These are phyloP conservation scores for Acanthopagrus latus DNA, from an alignment of 2,797 vertebrate genomes.

Conservation along the genomic window DNA sequence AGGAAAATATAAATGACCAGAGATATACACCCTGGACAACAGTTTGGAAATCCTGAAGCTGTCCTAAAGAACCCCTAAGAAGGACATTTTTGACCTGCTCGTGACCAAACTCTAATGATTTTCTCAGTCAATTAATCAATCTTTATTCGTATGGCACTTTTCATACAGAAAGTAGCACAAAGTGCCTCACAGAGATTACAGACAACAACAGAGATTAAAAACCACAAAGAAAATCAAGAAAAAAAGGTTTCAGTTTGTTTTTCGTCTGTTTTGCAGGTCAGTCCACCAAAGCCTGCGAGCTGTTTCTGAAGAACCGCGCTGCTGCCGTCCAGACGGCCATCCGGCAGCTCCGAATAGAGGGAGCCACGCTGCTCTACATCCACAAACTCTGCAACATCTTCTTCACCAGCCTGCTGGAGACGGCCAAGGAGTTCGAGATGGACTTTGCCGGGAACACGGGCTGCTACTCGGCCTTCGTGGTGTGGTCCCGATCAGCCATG, in stretches of 20 bases:
- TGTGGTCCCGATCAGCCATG: slow-evolving; percentile 95
- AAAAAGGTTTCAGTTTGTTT: neutral
- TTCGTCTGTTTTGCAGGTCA: slow-evolving; percentile 80
- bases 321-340: slow-evolving; percentile 95
- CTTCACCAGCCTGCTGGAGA: slow-evolving; percentile 97
- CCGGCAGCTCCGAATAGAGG: slow-evolving; percentile 96
- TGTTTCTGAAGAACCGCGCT: slow-evolving; percentile 95
- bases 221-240: too few species aligned
- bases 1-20: too few species aligned
- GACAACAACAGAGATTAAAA: too few species aligned
- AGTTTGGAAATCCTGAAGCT: too few species aligned
- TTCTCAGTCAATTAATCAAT: too few species aligned
- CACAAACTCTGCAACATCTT: slow-evolving; percentile 99
- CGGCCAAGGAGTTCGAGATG: slow-evolving; percentile 95
- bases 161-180: too few species aligned
- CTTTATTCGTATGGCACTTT: too few species aligned
- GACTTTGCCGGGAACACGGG: slow-evolving; percentile 95
- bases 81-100: too few species aligned
- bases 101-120: too few species aligned
- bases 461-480: slow-evolving; percentile 97
- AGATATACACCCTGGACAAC: too few species aligned
- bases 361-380: slow-evolving; percentile 97
- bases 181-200: too few species aligned
- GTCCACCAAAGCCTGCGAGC: slow-evolving; percentile 96
- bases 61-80: too few species aligned